These are phyloP conservation scores for Scomber colias DNA, from an alignment of 2,113 vertebrate species.

Conservation along the genomic window DNA sequence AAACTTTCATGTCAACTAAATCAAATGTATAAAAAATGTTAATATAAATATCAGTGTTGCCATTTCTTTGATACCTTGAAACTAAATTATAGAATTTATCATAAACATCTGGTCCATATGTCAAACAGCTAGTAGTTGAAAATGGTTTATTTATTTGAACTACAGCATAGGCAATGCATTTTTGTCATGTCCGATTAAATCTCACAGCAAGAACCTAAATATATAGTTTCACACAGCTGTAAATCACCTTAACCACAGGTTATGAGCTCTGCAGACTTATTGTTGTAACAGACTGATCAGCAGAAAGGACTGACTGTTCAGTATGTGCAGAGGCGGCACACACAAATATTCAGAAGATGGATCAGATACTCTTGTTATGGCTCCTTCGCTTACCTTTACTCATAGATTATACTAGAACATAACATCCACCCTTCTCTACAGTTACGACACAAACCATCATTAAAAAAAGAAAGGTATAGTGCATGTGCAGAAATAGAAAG, in stretches of 20 bases:
- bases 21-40: not conserved
- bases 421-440: not conserved
- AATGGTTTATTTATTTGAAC: not conserved
- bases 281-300: conserved; percentile 1
- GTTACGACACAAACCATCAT: conserved; percentile 39
- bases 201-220: not conserved
- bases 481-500: conserved; percentile 28
- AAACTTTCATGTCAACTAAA: not conserved
- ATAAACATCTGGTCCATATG: conserved; percentile 13
- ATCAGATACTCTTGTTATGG: not conserved
- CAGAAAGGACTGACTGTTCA: conserved; percentile 8
- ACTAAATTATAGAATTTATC: not conserved
- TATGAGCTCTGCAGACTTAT: not conserved
- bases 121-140: not conserved
- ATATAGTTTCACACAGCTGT: conserved; percentile 4
- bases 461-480: conserved; percentile 35
- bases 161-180: not conserved
- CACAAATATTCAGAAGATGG: conserved; percentile 20
- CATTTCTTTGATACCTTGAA: not conserved
- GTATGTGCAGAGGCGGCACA: not conserved
- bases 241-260: conserved; percentile 42
- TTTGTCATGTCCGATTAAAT: not conserved
- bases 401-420: conserved; percentile 16
- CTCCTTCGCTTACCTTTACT: conserved; percentile 15
- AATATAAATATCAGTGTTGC: not conserved